These are phyloP conservation scores for Caerostris darwini DNA, from an alignment of 1,140 invertebrate genomes.

Conservation along the genomic window DNA sequence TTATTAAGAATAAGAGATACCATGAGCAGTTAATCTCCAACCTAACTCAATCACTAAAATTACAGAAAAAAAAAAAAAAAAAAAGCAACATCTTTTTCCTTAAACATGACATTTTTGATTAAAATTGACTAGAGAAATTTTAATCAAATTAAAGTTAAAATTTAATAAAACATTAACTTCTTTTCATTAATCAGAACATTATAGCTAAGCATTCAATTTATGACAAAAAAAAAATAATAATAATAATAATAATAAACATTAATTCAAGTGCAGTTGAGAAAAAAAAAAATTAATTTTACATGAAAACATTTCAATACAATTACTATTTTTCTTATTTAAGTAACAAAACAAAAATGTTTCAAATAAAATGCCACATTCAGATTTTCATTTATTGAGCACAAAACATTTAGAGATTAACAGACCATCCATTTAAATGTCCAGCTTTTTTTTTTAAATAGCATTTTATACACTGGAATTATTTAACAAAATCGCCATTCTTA, in stretches of 20 bases:
- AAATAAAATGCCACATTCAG: slow-evolving; percentile 10
- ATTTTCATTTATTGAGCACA: slow-evolving; percentile 60
- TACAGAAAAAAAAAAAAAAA: too few species aligned
- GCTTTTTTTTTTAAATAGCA: not conserved
- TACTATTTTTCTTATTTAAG: not conserved
- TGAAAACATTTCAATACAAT: not conserved
- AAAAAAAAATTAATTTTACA: not conserved
- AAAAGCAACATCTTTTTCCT: not conserved
- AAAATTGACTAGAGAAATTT: not conserved
- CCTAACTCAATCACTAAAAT: not conserved
- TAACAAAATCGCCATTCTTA: slow-evolving; percentile 54
- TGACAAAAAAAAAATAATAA: too few species aligned
- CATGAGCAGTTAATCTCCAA: not conserved
- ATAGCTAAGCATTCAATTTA: too few species aligned
- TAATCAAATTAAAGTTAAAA: not conserved
- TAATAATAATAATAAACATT: too few species aligned
- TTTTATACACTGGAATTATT: slow-evolving; percentile 20
- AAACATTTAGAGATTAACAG: slow-evolving; percentile 21
- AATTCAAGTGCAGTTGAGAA: not conserved
- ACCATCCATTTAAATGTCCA: slow-evolving; percentile 14
- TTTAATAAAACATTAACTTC: not conserved
- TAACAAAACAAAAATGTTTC: not conserved
- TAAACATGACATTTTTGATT: not conserved
- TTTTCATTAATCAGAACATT: not conserved
- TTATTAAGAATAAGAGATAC: not conserved